Conservation (phyloP, 1,140 invertebrate genomes). For the Dolichoris vasculosae region DNA sequence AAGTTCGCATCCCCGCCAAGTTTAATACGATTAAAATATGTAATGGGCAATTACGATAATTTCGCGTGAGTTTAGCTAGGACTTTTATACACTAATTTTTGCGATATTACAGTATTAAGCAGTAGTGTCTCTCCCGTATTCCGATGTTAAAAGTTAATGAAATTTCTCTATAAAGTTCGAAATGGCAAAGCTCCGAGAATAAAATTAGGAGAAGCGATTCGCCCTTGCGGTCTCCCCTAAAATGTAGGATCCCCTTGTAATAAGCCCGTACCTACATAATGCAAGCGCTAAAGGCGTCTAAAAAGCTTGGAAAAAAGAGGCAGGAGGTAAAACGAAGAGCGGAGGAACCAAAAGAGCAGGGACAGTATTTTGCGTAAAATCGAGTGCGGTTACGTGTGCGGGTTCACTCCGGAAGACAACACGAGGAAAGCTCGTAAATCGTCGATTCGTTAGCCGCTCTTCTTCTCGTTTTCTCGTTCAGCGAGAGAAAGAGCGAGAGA, state of each 20-base stretch:
- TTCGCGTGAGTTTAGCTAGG: no score
- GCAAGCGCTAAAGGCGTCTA: not conserved
- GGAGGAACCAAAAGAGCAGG: conserved; percentile 18
- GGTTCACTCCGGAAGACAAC: not conserved
- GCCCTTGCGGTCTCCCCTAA: conserved; percentile 9
- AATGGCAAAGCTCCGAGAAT: not conserved
- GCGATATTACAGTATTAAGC: not conserved
- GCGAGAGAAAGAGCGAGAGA: not conserved
- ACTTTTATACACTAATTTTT: not conserved
- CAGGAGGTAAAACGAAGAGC: no score
- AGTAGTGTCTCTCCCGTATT: not conserved
- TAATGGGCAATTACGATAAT: no score
- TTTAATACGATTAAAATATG: no score
- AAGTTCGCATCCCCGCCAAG: no score
- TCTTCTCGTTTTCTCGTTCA: not conserved
- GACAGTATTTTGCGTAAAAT: conserved; percentile 6
- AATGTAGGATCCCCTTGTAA: conserved; percentile 9
- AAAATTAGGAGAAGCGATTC: not conserved
- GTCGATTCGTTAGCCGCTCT: conserved; percentile 63
- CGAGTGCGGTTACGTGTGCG: not conserved
- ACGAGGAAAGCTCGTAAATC: conserved; percentile 62
- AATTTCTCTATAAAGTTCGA: not conserved
- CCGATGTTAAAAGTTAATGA: not conserved
- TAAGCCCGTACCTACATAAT: conserved; percentile 17
- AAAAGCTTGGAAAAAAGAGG: conserved; percentile 28